These are phyloP conservation scores for Chironomus striatipennis DNA, from an alignment of 1,140 invertebrate genomes.

Conservation along the genomic window DNA sequence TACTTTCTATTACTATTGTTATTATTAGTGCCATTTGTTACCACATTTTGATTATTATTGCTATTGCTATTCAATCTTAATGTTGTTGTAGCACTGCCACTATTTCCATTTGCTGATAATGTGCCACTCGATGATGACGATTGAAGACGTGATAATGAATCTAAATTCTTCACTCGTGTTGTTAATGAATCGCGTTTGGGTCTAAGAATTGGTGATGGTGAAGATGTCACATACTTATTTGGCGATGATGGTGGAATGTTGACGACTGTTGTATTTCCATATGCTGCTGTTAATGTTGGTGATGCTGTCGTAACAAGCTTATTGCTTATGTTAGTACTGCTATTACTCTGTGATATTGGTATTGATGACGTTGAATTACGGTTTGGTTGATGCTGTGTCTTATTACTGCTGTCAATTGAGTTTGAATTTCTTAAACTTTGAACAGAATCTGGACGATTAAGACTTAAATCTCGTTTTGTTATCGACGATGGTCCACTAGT, in stretches of 20 bases:
- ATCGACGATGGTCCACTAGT: not conserved
- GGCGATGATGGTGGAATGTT: constrained; percentile 26
- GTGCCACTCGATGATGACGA: constrained; percentile 27
- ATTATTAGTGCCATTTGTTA: constrained; percentile 26
- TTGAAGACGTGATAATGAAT: constrained; percentile 41
- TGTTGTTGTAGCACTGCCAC: constrained; percentile 21
- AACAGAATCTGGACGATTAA: constrained; percentile 43
- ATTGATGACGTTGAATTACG: no score
- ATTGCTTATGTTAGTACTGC: constrained; percentile 36
- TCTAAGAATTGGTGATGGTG: constrained; percentile 43
- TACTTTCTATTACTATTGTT: constrained; percentile 27
- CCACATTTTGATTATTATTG: not conserved
- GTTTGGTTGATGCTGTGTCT: no score
- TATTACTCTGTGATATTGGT: constrained; percentile 36
- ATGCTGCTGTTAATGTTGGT: constrained; percentile 27
- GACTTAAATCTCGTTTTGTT: constrained; percentile 27
- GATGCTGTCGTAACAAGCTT: constrained; percentile 30
- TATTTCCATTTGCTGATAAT: constrained; percentile 27
- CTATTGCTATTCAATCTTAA: constrained; percentile 15
- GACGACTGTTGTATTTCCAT: constrained; percentile 26
- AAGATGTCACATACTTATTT: constrained; percentile 38
- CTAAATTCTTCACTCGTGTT: constrained; percentile 45
- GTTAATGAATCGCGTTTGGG: constrained; percentile 52
- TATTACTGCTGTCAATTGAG: constrained; percentile 33
- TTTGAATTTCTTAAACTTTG: constrained; percentile 40